These are phyloP conservation scores for Pelecanoides urinatrix DNA, from an alignment of 2,113 vertebrate species.

Conservation along the genomic window DNA sequence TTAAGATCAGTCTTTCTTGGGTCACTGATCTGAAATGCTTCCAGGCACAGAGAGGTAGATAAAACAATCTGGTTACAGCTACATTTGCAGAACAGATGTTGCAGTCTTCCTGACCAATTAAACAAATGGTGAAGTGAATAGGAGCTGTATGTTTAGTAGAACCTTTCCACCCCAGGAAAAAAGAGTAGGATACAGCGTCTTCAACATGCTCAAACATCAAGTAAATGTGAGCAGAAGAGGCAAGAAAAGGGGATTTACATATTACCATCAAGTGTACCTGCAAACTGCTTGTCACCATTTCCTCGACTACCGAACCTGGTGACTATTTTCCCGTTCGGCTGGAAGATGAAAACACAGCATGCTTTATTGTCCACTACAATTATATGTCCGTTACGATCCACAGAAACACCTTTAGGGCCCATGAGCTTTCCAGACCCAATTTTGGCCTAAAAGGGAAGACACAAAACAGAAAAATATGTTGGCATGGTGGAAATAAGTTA, in stretches of 20 bases:
- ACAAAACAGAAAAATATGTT: neutral
- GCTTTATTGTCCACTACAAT: slow-evolving; percentile 98
- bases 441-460: slow-evolving; percentile 80
- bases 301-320: slow-evolving; percentile 95
- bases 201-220: slow-evolving; percentile 68
- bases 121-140: neutral
- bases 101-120: neutral
- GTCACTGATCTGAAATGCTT: slow-evolving; percentile 2
- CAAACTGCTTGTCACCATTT: slow-evolving; percentile 97
- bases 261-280: slow-evolving; percentile 89
- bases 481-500: neutral
- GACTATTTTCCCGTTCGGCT: slow-evolving; percentile 94
- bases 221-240: slow-evolving; percentile 71
- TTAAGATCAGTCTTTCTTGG: neutral
- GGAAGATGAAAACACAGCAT: slow-evolving; percentile 96
- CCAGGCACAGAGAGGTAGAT: neutral
- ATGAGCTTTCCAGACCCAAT: slow-evolving; percentile 96
- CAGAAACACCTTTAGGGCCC: slow-evolving; percentile 96
- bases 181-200: neutral
- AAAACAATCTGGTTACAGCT: neutral
- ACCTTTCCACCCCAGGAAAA: neutral
- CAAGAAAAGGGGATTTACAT: slow-evolving; percentile 72
- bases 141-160: neutral
- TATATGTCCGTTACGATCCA: slow-evolving; percentile 94
- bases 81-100: slow-evolving; percentile 20